Evolutionary conservation across 2,113 vertebrate genomes (phyloP), one percentile per base, ranked within the genome.

Genomic region (Isichthys henryi): DNA sequence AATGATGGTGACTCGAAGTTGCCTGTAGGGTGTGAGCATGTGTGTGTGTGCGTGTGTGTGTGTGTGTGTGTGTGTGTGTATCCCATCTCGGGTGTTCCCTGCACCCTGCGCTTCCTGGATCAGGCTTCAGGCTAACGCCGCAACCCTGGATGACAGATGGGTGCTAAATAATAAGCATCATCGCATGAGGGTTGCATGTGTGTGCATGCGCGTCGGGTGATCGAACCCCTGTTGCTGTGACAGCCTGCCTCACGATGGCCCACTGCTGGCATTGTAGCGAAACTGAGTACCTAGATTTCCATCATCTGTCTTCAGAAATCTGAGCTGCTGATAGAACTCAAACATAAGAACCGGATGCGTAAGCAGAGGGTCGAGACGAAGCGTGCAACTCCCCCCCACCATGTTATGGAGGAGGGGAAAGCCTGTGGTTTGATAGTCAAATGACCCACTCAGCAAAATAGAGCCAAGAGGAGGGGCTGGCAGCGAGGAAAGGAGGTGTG

Each of bases 351-450:
- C 9, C 45, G 82, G 39, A 45, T 10, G 45, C 17, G 23, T 48
- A 84, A 21, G 46, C 43, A n/a, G 43, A 21, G 45, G 3, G 39
- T 39, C 1, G 45, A 84, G 19, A 46, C 17, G 1, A 21, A 11
- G 58, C 58, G 10, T 62, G 39, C 80, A 48, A 19, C 39, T n/a
- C 1, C 39, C 2, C 43, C 9, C 15, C 35, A 5, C 39, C 90
- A 48, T 87, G 88, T 85, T 90, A 91, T 93, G 89, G 89, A 48
- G 86, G 48, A 2, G 5, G n/a, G 56, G 4, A 88, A 90, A 84
- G 94, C 93, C 93, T 91, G 93, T 93, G 91, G 94, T 96, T 95
- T 95, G 95, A 95, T 93, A 95, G 95, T 93, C 93, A 96, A 95
- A 95, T 94, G 90, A 94, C 90, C 89, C 90, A 94, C 93, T 95